A percentile compares a stretch with the other conserved stretches of the same genome.
Conservation (phyloP, 2,797 vertebrate species). For the Garrulus glandarius region DNA sequence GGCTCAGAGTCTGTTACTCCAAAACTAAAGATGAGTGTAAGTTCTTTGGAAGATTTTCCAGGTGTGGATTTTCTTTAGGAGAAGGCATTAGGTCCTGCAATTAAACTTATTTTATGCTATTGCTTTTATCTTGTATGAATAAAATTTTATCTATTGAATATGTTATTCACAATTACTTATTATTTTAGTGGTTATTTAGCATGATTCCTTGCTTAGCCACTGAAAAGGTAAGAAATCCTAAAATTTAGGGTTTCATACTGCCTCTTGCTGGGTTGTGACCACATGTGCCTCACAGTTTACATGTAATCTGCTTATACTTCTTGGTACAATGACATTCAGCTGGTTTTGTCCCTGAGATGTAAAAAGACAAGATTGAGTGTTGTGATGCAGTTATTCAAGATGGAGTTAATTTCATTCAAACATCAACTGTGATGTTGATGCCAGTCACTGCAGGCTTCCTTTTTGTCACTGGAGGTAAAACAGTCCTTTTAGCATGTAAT, state of each 20-base stretch:
- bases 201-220: neutral
- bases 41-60: neutral
- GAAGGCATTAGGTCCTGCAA: neutral
- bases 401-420: neutral
- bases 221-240: neutral
- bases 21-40: neutral
- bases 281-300: neutral
- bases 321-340: neutral
- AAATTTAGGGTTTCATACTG: neutral
- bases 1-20: neutral
- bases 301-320: neutral
- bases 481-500: neutral
- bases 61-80: neutral
- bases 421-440: neutral
- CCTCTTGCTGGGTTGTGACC: neutral
- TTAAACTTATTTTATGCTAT: neutral
- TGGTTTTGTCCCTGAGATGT: neutral
- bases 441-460: neutral
- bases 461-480: neutral
- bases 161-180: neutral
- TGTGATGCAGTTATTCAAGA: neutral
- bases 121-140: neutral
- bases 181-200: neutral
- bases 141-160: neutral
- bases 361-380: neutral